Conservation (phyloP, 53 echinoderm and acorn worm genomes). For the Mesocentrotus franciscanus region DNA sequence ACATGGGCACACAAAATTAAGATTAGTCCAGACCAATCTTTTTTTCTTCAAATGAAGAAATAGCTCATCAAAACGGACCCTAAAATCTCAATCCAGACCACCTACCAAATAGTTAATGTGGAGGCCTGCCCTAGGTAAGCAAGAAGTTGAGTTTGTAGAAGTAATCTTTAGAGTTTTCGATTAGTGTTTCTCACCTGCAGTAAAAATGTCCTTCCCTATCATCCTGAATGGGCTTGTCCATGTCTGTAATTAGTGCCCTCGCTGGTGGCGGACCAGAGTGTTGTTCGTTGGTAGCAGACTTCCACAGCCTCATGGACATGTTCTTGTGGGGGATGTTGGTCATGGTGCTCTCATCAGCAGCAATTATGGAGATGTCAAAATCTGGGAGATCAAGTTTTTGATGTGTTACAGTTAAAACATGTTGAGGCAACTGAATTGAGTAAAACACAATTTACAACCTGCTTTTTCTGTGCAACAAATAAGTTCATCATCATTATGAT, state of each 20-base stretch:
- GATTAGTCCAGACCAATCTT: too few species aligned
- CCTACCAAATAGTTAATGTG: too few species aligned
- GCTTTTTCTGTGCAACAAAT: background rate
- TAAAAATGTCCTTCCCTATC: conserved; percentile 82
- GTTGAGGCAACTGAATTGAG: background rate
- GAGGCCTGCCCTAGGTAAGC: too few species aligned
- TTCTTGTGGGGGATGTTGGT: conserved; percentile 66
- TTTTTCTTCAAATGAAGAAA: too few species aligned
- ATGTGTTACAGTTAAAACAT: background rate
- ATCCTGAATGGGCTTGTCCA: conserved; percentile 65
- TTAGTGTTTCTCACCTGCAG: conserved; percentile 75
- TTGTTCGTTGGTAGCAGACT: conserved; percentile 35
- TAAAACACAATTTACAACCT: background rate
- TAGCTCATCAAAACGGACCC: too few species aligned
- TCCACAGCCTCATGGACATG: conserved; percentile 83
- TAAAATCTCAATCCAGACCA: too few species aligned
- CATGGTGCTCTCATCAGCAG: conserved; percentile 82
- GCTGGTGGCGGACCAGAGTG: conserved; percentile 60
- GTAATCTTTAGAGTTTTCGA: background rate
- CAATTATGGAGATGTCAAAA: conserved; percentile 76
- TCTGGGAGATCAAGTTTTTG: conserved; percentile 53
- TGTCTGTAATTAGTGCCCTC: conserved; percentile 73
- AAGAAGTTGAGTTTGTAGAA: too few species aligned
- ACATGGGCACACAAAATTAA: too few species aligned
- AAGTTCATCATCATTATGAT: background rate